A percentile compares a stretch with the other conserved stretches of the same genome.
Evolutionary conservation across 1,140 invertebrate species (phyloP).

Genomic region (Drosophila orosa): DNA sequence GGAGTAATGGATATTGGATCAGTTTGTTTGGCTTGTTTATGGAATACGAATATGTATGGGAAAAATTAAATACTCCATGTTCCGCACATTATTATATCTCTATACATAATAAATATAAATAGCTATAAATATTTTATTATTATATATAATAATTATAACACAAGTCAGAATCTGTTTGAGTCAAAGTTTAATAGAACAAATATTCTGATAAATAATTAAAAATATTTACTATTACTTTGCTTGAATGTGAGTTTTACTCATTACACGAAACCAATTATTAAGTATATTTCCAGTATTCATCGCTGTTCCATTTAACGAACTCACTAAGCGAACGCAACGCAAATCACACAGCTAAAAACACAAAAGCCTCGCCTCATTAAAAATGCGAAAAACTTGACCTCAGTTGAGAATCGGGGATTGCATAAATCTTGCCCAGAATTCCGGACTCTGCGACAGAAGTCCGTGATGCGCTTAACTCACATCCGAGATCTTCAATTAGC

Average conservation of each 20-base stretch:
- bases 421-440: conserved; percentile 49
- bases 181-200: neutral
- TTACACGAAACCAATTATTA: neutral
- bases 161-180: no score
- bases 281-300: conserved; percentile 4
- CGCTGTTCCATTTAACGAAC: conserved; percentile 10
- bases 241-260: neutral
- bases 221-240: no score
- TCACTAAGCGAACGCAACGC: conserved; percentile 2
- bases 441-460: conserved; percentile 13
- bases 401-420: conserved; percentile 29
- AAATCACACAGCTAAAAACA: neutral
- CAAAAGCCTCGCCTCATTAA: conserved; percentile 53
- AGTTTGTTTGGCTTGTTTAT: conserved; percentile 2
- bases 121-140: neutral
- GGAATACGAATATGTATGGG: neutral
- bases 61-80: neutral
- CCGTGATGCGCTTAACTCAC: conserved; percentile 64
- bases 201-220: neutral
- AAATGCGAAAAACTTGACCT: conserved; percentile 33
- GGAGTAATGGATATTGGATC: conserved; percentile 6
- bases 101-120: neutral
- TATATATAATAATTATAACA: neutral
- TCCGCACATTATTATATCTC: neutral
- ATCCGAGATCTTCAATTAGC: conserved; percentile 73